Base-by-base conservation (phyloP, 2,797 vertebrate genomes). In the Sylvia borin region DNA sequence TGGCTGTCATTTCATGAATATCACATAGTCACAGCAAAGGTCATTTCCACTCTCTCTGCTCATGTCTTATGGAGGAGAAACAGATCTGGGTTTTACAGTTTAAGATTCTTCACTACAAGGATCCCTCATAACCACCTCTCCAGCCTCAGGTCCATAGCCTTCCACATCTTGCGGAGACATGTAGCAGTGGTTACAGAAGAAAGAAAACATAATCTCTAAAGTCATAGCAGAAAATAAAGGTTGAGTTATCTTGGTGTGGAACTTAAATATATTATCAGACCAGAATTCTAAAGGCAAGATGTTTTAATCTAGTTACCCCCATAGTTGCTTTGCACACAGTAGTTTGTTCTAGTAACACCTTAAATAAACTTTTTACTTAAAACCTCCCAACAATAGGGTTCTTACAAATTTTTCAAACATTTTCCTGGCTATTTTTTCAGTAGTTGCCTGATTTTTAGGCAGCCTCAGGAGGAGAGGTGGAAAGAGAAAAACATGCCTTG, bases 1-100 rank as follows among this genome's bases (percentile, higher is more conserved):
- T 60, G 36, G 9, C 50, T 92, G 48, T 83, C 82, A 74, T 43
- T 88, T 96, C 78, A 93, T 85, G 68, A 76, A 83, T 93, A 92
- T 92, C 96, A 96, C 82, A 83, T 58, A 64, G 16, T 13, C 67
- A 70, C 29, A 61, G 50, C 42, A 51, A 85, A 83, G 19, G 57
- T 80, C 34, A 83, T 77, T 73, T 74, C 61, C 0, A 1, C 18
- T n/a, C 48, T 84, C 73, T 18, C 25, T 68, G 38, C 32, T 92
- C 72, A 20, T 48, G 53, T 18, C 20, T 54, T 24, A 48, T 83
- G 42, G n/a, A 89, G 42, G 36, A 91, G 55, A 84, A 95, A 78
- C 40, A 75, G n/a, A 73, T 45, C 13, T 51, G 17, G 10, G 16
- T 77, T 91, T 75, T 61, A 62, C 32, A 54, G 21, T 54, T 81